Percentiles rank a stretch among this genome's conserved stretches.
Evolutionary conservation across 1,140 invertebrate species (phyloP).

Genomic region (Dufourea novaeangliae): DNA sequence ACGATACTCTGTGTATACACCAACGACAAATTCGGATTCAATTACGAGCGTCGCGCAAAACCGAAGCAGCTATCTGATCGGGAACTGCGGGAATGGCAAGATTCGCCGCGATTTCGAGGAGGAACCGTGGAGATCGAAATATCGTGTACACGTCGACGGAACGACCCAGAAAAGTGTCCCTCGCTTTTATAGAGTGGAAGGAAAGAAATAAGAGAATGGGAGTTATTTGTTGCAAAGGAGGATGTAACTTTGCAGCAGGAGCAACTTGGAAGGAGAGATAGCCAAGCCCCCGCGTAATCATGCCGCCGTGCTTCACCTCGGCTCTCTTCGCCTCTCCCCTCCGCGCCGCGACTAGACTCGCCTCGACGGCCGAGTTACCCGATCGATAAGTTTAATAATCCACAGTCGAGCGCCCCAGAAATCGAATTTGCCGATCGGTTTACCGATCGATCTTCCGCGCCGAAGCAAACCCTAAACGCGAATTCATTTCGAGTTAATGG

Average conservation of each 20-base stretch:
- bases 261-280: conserved; percentile 7
- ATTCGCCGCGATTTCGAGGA: conserved; percentile 9
- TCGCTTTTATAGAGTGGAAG: not conserved
- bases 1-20: conserved; percentile 42
- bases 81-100: conserved; percentile 1
- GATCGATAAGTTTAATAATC: conserved; percentile 68
- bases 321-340: not conserved
- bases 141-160: not conserved
- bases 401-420: conserved; percentile 46
- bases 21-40: conserved; percentile 63
- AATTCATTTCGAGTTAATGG: conserved; percentile 72
- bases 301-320: too few species aligned
- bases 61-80: conserved; percentile 5
- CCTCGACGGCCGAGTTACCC: too few species aligned
- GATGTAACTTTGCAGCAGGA: conserved; percentile 20
- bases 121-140: conserved; percentile 20
- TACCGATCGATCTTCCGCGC: conserved; percentile 56
- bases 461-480: conserved; percentile 57
- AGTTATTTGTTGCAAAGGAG: conserved; percentile 25
- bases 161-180: not conserved
- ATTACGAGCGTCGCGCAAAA: conserved; percentile 39
- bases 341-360: too few species aligned
- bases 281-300: not conserved
- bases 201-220: not conserved
- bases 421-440: conserved; percentile 68